A percentile compares a stretch with the other conserved stretches of the same genome.
These are phyloP conservation scores for Phrynocephalus vlangalii DNA, from an alignment of 2,797 vertebrate genomes.

Conservation along the genomic window DNA sequence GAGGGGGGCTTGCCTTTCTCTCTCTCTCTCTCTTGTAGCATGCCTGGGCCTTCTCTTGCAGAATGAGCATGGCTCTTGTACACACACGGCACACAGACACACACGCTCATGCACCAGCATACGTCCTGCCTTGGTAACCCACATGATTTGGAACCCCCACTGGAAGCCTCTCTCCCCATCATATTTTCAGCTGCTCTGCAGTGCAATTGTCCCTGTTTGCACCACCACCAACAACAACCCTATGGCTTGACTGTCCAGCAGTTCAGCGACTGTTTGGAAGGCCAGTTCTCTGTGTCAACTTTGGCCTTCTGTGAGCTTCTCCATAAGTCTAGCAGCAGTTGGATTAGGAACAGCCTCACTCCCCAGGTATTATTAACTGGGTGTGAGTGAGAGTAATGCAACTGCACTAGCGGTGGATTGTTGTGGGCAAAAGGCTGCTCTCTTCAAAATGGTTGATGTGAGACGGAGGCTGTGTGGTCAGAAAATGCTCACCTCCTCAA, in stretches of 20 bases:
- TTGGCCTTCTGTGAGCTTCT: conserved; percentile 3
- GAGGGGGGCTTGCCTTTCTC: not conserved
- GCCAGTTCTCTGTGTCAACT: not conserved
- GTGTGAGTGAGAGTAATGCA: not conserved
- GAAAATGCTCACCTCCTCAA: not conserved
- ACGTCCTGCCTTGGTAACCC: not conserved
- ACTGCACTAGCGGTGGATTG: not conserved
- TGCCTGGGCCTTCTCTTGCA: not conserved
- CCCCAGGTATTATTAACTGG: no score
- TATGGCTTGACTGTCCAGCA: not conserved
- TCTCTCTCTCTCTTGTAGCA: not conserved
- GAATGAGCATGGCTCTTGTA: conserved; percentile 2
- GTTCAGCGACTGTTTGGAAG: not conserved
- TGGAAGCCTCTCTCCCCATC: not conserved
- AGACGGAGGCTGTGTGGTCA: not conserved
- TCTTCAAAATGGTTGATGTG: not conserved
- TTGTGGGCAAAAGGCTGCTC: not conserved
- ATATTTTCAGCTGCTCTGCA: not conserved
- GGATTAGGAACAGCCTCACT: not conserved
- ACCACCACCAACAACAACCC: no score
- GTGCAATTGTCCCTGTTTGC: not conserved
- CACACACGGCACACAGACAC: not conserved
- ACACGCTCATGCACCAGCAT: not conserved
- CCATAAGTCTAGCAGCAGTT: conserved; percentile 8
- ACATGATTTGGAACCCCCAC: not conserved